Conservation (phyloP, 2,888 invertebrate genomes). For the Rotaria socialis region DNA sequence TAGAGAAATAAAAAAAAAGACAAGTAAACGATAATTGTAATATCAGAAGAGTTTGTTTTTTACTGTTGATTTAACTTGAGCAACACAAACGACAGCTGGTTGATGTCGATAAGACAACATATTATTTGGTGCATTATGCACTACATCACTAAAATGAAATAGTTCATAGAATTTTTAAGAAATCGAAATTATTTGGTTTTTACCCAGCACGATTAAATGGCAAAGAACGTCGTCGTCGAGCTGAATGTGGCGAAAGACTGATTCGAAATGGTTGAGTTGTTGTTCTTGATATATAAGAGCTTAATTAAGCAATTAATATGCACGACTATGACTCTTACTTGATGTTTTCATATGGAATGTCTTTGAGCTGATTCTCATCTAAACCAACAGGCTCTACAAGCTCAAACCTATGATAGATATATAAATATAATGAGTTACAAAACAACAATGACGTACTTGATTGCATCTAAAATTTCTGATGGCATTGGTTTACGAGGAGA, state of each 20-base stretch:
- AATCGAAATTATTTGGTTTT: neutral
- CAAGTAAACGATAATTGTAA: neutral
- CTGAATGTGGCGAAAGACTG: conserved; percentile 30
- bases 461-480: conserved; percentile 11
- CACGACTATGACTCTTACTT: neutral
- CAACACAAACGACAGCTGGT: conserved; percentile 21
- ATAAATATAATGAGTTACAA: neutral
- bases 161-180: neutral
- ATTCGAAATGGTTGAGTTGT: conserved; percentile 25
- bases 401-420: neutral
- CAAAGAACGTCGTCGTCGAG: conserved; percentile 19
- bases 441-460: neutral
- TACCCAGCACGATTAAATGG: conserved; percentile 9
- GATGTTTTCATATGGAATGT: conserved; percentile 16
- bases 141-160: conserved; percentile 3
- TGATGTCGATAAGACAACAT: neutral
- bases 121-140: conserved; percentile 20
- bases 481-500: neutral
- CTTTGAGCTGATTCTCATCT: conserved; percentile 29
- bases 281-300: neutral
- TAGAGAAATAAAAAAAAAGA: neutral
- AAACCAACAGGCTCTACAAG: neutral
- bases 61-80: conserved; percentile 35
- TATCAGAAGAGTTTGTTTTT: neutral
- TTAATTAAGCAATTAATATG: neutral